These are phyloP conservation scores for Chironomus tepperi DNA, from an alignment of 1,140 invertebrate species.

Conservation along the genomic window DNA sequence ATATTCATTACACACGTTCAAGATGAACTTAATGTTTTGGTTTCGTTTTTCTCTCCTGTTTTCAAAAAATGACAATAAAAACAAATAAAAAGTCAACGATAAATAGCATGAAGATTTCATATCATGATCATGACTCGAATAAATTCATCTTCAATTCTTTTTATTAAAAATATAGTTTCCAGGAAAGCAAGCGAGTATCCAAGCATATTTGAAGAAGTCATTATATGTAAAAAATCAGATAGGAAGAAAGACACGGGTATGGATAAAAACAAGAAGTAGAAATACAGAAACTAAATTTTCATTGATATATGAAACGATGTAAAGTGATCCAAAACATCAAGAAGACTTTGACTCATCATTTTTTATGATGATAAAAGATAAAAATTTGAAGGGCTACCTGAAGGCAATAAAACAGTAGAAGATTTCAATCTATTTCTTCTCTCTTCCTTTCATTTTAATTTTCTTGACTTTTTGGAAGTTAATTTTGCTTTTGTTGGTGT, in stretches of 20 bases:
- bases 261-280: too few relatives aligned
- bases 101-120: too few relatives aligned
- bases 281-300: not conserved
- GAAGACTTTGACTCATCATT: constrained; percentile 15
- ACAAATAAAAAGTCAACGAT: too few relatives aligned
- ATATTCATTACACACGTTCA: too few relatives aligned
- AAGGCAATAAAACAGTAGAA: constrained; percentile 20
- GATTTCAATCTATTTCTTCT: constrained; percentile 9
- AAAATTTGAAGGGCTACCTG: not conserved
- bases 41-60: too few relatives aligned
- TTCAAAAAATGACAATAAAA: too few relatives aligned
- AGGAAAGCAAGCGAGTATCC: not conserved
- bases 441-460: not conserved
- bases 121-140: not conserved
- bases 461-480: too few relatives aligned
- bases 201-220: not conserved
- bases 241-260: too few relatives aligned
- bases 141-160: not conserved
- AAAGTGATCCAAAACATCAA: not conserved
- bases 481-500: too few relatives aligned
- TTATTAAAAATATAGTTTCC: constrained; percentile 1
- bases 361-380: constrained; percentile 19
- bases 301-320: not conserved
- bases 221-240: not conserved
- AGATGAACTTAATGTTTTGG: too few relatives aligned